These are phyloP conservation scores for Thereva nobilitata DNA, from an alignment of 2,888 invertebrate genomes.

Conservation along the genomic window DNA sequence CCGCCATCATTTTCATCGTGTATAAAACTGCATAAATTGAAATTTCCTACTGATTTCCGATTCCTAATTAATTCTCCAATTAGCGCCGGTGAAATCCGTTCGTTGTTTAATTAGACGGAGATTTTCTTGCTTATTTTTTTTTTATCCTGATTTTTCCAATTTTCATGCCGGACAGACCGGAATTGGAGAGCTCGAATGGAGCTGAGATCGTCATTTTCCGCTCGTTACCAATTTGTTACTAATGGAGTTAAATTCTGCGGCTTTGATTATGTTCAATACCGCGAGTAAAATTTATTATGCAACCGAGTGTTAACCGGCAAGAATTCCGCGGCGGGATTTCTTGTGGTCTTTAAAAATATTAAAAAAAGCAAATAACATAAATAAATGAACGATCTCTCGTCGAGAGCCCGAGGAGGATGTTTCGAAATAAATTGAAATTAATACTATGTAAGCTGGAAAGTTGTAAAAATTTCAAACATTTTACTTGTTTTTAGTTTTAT, in stretches of 20 bases:
- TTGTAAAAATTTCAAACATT: too few relatives aligned
- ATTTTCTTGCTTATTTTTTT: neutral
- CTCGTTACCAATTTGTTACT: constrained; percentile 10
- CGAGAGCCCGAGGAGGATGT: too few relatives aligned
- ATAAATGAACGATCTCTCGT: too few relatives aligned
- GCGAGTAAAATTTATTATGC: too few relatives aligned
- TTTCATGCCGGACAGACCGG: constrained; percentile 1
- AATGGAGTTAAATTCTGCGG: constrained; percentile 11
- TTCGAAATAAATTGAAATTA: too few relatives aligned
- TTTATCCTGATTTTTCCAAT: constrained; percentile 9
- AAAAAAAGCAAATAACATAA: too few relatives aligned
- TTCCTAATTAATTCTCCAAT: constrained; percentile 24
- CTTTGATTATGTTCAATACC: neutral
- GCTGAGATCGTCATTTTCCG: constrained; percentile 16
- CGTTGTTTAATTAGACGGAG: constrained; percentile 17
- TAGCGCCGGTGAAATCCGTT: constrained; percentile 19
- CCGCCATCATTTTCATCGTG: too few relatives aligned
- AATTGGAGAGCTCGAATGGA: neutral
- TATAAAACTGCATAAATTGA: neutral
- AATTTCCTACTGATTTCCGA: neutral
- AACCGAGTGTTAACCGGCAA: too few relatives aligned
- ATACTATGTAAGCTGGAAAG: too few relatives aligned
- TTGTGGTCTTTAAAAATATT: too few relatives aligned
- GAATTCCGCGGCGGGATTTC: too few relatives aligned
- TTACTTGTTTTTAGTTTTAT: too few relatives aligned